Evolutionary conservation across 2,797 vertebrate genomes (phyloP).

Genomic region (Hippopotamyrus pictus): DNA sequence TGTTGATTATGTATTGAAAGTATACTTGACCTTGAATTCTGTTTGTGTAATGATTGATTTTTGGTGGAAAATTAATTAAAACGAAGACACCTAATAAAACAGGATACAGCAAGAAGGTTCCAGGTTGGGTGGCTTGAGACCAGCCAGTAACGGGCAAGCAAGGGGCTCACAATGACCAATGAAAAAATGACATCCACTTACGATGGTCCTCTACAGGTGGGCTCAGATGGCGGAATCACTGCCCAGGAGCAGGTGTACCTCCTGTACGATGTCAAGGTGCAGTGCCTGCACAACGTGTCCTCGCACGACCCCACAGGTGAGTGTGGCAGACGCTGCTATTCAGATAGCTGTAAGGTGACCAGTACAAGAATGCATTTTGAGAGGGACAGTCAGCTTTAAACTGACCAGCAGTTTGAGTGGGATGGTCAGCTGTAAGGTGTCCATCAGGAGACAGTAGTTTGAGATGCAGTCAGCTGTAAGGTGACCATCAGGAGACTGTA

Average conservation of each 20-base stretch:
- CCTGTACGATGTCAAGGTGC: neutral
- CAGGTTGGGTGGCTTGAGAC: neutral
- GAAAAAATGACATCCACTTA: neutral
- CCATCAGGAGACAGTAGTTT: neutral
- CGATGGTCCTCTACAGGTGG: neutral
- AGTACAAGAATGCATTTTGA: neutral
- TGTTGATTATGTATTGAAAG: neutral
- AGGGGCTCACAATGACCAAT: neutral
- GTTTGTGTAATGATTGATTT: neutral
- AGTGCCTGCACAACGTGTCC: slow-evolving; percentile 5
- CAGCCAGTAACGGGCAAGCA: too few relatives aligned
- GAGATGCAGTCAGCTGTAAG: neutral
- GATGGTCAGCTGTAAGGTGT: neutral
- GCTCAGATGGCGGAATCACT: slow-evolving; percentile 10
- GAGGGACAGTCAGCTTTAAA: neutral
- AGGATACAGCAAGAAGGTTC: neutral
- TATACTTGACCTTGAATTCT: neutral
- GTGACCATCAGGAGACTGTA: neutral
- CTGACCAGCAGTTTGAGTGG: neutral
- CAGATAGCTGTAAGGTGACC: neutral
- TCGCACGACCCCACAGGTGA: slow-evolving; percentile 1
- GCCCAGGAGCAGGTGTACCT: slow-evolving; percentile 16
- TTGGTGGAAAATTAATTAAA: neutral
- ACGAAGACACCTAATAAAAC: neutral
- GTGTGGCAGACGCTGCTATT: neutral